Percentiles rank a stretch among this genome's conserved stretches.
phyloP scores from a whole-genome alignment of 2,888 invertebrate genomes.

The Anorthoa munda region DNA sequence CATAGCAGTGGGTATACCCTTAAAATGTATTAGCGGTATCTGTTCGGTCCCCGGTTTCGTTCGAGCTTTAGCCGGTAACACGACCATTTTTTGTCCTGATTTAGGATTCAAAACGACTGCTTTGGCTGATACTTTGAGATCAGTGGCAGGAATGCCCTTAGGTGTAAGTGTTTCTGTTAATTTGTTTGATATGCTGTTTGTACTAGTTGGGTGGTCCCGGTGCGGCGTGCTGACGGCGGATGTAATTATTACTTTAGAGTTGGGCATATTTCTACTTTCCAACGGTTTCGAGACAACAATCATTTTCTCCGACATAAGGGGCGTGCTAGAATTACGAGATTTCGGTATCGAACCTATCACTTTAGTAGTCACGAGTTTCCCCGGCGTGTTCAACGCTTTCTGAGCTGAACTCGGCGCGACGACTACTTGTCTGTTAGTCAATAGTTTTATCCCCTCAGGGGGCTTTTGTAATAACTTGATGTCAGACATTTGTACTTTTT shows the following conservation, averaged over 20 bases:
- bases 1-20: conserved; percentile 87
- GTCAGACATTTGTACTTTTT: conserved; percentile 85
- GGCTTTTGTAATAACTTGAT: conserved; percentile 87
- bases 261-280: conserved; percentile 78
- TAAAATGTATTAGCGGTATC: conserved; percentile 86
- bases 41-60: conserved; percentile 83
- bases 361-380: conserved; percentile 87
- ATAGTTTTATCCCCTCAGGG: conserved; percentile 83
- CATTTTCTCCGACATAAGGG: conserved; percentile 83
- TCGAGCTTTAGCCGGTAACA: conserved; percentile 85
- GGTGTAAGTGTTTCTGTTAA: conserved; percentile 83
- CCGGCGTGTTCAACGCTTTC: conserved; percentile 80
- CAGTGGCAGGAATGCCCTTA: conserved; percentile 88
- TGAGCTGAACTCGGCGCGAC: conserved; percentile 82
- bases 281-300: conserved; percentile 87
- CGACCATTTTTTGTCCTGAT: conserved; percentile 89
- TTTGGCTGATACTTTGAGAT: conserved; percentile 88
- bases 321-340: conserved; percentile 72
- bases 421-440: conserved; percentile 85
- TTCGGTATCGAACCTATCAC: conserved; percentile 85
- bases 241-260: conserved; percentile 84
- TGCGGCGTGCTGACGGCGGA: conserved; percentile 77
- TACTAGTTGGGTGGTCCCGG: conserved; percentile 76
- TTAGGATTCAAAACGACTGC: conserved; percentile 88
- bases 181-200: conserved; percentile 79